Conservation (phyloP, 2,797 vertebrate genomes). For the Bradypus variegatus region DNA sequence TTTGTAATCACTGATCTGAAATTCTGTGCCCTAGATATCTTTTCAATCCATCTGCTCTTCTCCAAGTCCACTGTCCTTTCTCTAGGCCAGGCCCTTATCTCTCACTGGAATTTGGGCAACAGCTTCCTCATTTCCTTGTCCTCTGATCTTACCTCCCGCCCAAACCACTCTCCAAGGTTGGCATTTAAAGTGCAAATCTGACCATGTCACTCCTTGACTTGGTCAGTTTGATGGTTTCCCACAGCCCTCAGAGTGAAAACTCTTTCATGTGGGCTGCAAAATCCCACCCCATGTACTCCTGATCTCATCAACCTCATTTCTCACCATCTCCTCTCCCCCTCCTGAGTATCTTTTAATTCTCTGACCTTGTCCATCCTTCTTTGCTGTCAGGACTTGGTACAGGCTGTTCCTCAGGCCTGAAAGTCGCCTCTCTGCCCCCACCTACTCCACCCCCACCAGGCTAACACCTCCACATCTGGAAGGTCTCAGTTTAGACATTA, state of each 20-base stretch:
- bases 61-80: background rate
- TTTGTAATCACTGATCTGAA: background rate
- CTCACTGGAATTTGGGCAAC: background rate
- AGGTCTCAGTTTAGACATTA: background rate
- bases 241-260: background rate
- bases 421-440: background rate
- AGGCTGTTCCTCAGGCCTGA: background rate
- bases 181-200: slow-evolving; percentile 22
- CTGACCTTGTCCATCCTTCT: background rate
- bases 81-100: background rate
- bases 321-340: background rate
- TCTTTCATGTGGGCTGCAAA: background rate
- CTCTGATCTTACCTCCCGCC: background rate
- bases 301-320: background rate
- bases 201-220: background rate
- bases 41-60: background rate
- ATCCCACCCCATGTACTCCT: background rate
- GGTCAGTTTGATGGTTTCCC: background rate
- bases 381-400: background rate
- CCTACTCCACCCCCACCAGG: background rate
- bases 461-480: background rate
- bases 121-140: background rate
- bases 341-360: background rate
- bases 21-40: background rate
- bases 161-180: background rate